Base-by-base conservation (phyloP, 2,888 invertebrate genomes). In the Timandra comae region DNA sequence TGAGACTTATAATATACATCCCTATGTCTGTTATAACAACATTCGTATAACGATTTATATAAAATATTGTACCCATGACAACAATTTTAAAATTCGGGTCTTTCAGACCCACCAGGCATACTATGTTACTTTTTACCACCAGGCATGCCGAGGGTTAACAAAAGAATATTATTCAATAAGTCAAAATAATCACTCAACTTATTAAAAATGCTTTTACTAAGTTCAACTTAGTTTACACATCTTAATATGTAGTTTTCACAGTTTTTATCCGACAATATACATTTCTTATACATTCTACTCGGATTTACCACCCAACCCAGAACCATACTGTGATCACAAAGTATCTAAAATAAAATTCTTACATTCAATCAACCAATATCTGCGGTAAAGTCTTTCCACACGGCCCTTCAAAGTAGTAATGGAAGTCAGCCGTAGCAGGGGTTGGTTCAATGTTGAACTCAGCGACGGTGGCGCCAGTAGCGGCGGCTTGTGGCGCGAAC, bases 401-500 rank as follows among this genome's bases (percentile, higher is more conserved):
- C 3, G 76, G 76, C 0, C 86, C 86, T 60, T 85, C 69, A 36
- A 86, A 86, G 45, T 85, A 77, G 44, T 67, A 86, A 22, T 81
- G 73, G 36, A 82, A 86, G 32, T 81, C 65, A 0, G 63, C 38
- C 0, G 86, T 85, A 3, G 74, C 72, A 0, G 81, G 76, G 0
- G 86, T 86, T 0, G 79, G 63, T 53, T 85, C 84, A 5, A 86
- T 51, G 41, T 85, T 85, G 42, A 93, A 81, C 33, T 84, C 84
- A 0, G 84, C 84, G 1, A 84, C 81, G 0, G 66, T 49, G 0
- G 81, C 88, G 1, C 93, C 93, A 36, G 92, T 84, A 1, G 84
- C 76, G 0, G 93, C 93, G 0, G 93, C 92, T 52, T 87, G 81
- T 0, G 95, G 94, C 0, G 95, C 95, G 78, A 94, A 95, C 91